A percentile compares a stretch with the other conserved stretches of the same genome.
phyloP scores from a whole-genome alignment of 2,888 invertebrate species.

The Rapana venosa region DNA sequence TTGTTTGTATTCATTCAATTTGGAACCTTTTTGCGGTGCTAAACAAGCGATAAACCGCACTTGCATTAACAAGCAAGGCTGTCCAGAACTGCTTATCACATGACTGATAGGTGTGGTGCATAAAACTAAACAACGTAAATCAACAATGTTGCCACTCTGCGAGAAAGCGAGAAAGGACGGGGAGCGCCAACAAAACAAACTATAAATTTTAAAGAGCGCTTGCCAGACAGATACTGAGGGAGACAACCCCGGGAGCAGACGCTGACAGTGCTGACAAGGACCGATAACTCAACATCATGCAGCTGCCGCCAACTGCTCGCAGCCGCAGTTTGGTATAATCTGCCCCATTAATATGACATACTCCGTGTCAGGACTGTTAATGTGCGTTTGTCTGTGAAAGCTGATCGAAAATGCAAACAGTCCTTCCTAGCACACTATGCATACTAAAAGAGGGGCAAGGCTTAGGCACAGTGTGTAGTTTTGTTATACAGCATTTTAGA shows the following conservation, averaged over 20 bases:
- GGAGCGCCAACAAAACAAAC: neutral
- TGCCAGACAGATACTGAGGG: conserved; percentile 11
- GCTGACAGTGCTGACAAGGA: conserved; percentile 32
- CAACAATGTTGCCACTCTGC: neutral
- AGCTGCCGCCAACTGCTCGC: conserved; percentile 29
- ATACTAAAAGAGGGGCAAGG: too few relatives aligned
- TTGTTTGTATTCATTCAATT: too few relatives aligned
- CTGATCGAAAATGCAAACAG: conserved; percentile 34
- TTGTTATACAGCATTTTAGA: too few relatives aligned
- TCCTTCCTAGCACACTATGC: neutral
- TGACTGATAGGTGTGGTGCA: neutral
- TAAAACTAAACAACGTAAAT: neutral
- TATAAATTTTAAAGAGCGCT: conserved; percentile 20
- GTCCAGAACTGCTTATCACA: neutral
- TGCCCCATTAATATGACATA: conserved; percentile 34
- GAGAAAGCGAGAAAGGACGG: neutral
- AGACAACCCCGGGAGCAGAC: conserved; percentile 19
- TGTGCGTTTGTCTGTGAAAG: neutral
- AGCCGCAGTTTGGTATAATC: conserved; percentile 35
- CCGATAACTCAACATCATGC: conserved; percentile 37
- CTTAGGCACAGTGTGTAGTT: too few relatives aligned
- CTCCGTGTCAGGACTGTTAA: conserved; percentile 16
- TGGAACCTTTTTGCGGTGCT: too few relatives aligned
- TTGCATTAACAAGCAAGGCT: neutral
- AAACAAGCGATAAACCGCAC: too few relatives aligned